Evolutionary conservation across 1,140 invertebrate genomes (phyloP), one percentile per base, ranked within the genome.

Genomic region (Lepidurus arcticus): DNA sequence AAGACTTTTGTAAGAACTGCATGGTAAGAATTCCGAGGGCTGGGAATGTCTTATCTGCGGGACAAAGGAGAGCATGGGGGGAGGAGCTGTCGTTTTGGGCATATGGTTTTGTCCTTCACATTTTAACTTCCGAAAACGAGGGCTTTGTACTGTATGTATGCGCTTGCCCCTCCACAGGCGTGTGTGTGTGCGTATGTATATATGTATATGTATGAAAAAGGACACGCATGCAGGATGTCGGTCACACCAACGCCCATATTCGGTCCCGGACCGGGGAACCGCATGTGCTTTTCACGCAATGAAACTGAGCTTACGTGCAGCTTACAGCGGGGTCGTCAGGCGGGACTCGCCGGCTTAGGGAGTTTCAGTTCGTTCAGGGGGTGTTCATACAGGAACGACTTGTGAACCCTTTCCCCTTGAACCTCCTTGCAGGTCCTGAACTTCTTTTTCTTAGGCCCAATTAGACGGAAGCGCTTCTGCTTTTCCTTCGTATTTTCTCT

Each of bases 211-310:
- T 34, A 34, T 34, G 34, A 34, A 21, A 65, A 65, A 13, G 53
- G 53, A 13, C 53, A 65, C 21, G 53, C 53, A 65, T 65, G 53
- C 53, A 65, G 53, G 53, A 65, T 65, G 53, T 21, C 53, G 53
- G 53, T 65, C 21, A 65, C 53, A 65, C 53, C n/a, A 65, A 65
- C 53, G 53, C 53, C 53, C 53, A 13, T 65, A 65, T 65, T 65
- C 9, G 53, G 53, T 9, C 21, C n/a, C 53, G 16, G 16, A 65
- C 16, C 53, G 16, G 7, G 11, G 13, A 65, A 65, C 21, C 21
- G 53, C 53, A 13, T 65, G 53, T 21, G 21, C 13, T 65, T 65
- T 65, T 7, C 53, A 65, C 53, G 53, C 16, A 65, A 65, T 65
- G 53, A 65, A 16, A 34, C 34, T 34, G 34, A 34, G 34, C 34